Evolutionary conservation across 1,140 invertebrate species (phyloP).

Genomic region (Pinna nobilis): DNA sequence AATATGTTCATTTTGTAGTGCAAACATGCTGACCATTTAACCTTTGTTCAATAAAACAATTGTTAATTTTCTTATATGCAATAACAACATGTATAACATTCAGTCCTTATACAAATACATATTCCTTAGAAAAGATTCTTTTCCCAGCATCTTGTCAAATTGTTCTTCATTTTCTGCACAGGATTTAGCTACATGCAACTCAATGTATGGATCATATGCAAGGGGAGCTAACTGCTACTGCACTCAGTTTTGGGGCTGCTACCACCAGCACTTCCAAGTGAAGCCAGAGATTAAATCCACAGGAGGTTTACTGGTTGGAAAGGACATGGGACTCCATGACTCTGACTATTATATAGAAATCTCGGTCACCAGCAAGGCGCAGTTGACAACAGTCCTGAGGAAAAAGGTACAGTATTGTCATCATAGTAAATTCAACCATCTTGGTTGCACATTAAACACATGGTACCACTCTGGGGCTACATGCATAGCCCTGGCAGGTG

Average conservation of each 20-base stretch:
- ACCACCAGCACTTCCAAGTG: slow-evolving; percentile 51
- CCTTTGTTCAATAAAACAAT: too few relatives aligned
- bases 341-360: slow-evolving; percentile 54
- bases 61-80: too few relatives aligned
- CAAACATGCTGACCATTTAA: too few relatives aligned
- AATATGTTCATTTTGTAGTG: too few relatives aligned
- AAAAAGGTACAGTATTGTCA: slow-evolving; percentile 48
- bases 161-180: slow-evolving; percentile 23
- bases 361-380: slow-evolving; percentile 47
- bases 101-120: too few relatives aligned
- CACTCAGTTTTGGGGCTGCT: slow-evolving; percentile 43
- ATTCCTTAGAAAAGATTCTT: too few relatives aligned
- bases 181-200: slow-evolving; percentile 37
- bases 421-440: too few relatives aligned
- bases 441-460: too few relatives aligned
- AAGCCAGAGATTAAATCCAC: slow-evolving; percentile 28
- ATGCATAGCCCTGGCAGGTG: too few relatives aligned
- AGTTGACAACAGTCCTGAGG: slow-evolving; percentile 34
- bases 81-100: too few relatives aligned
- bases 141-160: too few relatives aligned
- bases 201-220: slow-evolving; percentile 31
- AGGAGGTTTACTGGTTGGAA: slow-evolving; percentile 40
- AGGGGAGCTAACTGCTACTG: slow-evolving; percentile 50
- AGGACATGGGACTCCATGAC: slow-evolving; percentile 48
- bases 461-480: too few relatives aligned